Evolutionary conservation across 2,113 vertebrate species (phyloP).

Genomic region (Arvicanthis niloticus): DNA sequence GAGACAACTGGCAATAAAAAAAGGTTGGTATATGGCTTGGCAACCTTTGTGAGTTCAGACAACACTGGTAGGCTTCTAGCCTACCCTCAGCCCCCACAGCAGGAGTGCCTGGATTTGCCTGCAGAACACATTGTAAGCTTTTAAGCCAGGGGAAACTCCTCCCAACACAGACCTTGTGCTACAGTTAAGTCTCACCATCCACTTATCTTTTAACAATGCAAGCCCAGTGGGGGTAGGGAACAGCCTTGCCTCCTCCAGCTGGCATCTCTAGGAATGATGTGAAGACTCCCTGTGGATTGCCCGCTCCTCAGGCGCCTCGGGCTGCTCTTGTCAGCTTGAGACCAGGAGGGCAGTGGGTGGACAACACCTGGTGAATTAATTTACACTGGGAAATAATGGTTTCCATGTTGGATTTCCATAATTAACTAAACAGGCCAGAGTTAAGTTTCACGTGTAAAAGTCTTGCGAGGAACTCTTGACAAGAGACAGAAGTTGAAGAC

Average conservation of each 20-base stretch:
- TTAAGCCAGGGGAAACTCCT: not conserved
- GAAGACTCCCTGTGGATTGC: constrained; percentile 50
- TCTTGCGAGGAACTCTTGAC: constrained; percentile 63
- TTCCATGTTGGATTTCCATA: constrained; percentile 80
- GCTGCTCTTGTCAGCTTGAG: constrained; percentile 68
- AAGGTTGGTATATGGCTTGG: not conserved
- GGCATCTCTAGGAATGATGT: constrained; percentile 52
- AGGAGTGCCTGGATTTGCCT: not conserved
- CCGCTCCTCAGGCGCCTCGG: constrained; percentile 26
- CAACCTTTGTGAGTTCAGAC: not conserved
- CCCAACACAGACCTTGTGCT: not conserved
- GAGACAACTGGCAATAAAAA: not conserved
- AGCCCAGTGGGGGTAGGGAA: not conserved
- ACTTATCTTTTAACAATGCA: constrained; percentile 12
- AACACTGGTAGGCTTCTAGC: not conserved
- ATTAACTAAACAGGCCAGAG: constrained; percentile 81
- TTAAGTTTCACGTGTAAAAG: constrained; percentile 77
- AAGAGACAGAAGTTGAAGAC: constrained; percentile 66
- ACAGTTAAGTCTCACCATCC: not conserved
- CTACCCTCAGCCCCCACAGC: not conserved
- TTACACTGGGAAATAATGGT: constrained; percentile 77
- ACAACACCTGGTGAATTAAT: constrained; percentile 81
- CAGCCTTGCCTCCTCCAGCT: constrained; percentile 36
- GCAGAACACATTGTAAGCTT: not conserved
- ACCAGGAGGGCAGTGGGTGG: constrained; percentile 69